These are phyloP conservation scores for Hemiprocne comata DNA, from an alignment of 2,113 vertebrate species.

Conservation along the genomic window DNA sequence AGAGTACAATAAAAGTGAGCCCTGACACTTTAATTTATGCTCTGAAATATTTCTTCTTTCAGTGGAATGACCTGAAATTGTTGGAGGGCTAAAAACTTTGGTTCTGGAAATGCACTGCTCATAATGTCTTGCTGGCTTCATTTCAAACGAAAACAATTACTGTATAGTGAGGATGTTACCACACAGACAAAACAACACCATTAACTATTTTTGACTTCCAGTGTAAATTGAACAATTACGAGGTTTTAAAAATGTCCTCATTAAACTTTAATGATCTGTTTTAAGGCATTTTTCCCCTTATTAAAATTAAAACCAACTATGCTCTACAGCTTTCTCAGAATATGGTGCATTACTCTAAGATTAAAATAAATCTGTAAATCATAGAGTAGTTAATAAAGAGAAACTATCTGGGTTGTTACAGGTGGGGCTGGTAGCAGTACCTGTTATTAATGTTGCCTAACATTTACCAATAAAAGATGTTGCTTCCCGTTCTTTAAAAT, in stretches of 20 bases:
- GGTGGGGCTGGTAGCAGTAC: constrained; percentile 15
- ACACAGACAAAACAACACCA: constrained; percentile 23
- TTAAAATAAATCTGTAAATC: constrained; percentile 39
- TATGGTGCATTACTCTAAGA: neutral
- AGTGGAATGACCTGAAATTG: constrained; percentile 5
- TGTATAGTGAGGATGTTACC: constrained; percentile 49
- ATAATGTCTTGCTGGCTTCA: neutral
- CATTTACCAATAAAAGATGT: neutral
- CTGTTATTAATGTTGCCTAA: constrained; percentile 28
- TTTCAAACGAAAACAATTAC: constrained; percentile 58
- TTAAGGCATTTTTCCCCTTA: constrained; percentile 39
- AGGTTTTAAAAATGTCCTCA: constrained; percentile 51
- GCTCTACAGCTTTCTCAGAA: constrained; percentile 14
- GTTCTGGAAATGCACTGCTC: neutral
- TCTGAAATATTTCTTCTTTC: constrained; percentile 10
- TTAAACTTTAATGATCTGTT: constrained; percentile 70
- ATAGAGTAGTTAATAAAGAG: constrained; percentile 41
- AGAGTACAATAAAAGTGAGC: constrained; percentile 4
- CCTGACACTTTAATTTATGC: constrained; percentile 36
- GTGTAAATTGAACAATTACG: constrained; percentile 63
- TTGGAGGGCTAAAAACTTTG: neutral
- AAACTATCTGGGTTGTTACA: constrained; percentile 36
- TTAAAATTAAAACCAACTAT: constrained; percentile 52
- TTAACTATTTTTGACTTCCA: constrained; percentile 57
- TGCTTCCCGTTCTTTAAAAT: neutral